Evolutionary conservation across 2,113 vertebrate species (phyloP).

Genomic region (Oxygymnocypris stewartii): DNA sequence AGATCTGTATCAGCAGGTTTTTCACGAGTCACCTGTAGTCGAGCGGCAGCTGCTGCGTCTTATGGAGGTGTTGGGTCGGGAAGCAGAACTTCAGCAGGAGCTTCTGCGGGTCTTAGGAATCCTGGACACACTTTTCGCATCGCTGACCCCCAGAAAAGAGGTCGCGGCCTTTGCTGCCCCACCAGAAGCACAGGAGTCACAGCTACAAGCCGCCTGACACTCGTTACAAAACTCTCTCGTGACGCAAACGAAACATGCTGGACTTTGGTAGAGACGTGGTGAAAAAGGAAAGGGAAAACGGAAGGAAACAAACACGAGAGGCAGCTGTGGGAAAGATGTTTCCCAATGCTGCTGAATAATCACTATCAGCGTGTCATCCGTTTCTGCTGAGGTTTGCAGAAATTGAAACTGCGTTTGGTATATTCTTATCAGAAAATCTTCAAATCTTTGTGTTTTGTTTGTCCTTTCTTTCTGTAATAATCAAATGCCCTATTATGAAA

Average conservation of each 20-base stretch:
- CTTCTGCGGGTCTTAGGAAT: constrained; percentile 93
- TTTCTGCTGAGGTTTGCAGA: constrained; percentile 9
- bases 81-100: constrained; percentile 90
- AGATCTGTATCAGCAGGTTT: constrained; percentile 60
- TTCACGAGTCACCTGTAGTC: constrained; percentile 86
- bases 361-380: neutral
- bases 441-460: constrained; percentile 17
- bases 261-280: neutral
- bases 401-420: constrained; percentile 38
- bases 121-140: constrained; percentile 94
- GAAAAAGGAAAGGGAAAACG: neutral
- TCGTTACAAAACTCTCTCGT: neutral
- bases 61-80: constrained; percentile 84
- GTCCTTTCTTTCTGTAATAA: constrained; percentile 22
- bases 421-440: constrained; percentile 25
- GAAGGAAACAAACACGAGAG: neutral
- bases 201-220: constrained; percentile 65
- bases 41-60: constrained; percentile 88
- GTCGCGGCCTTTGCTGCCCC: constrained; percentile 52
- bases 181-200: constrained; percentile 59
- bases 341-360: neutral
- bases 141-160: constrained; percentile 79
- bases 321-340: neutral
- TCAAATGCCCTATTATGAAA: neutral
- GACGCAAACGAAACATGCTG: constrained; percentile 2